Evolutionary conservation across 2,797 vertebrate species (phyloP), one percentile per base, ranked within the genome.

Genomic region (Ciconia nigra): DNA sequence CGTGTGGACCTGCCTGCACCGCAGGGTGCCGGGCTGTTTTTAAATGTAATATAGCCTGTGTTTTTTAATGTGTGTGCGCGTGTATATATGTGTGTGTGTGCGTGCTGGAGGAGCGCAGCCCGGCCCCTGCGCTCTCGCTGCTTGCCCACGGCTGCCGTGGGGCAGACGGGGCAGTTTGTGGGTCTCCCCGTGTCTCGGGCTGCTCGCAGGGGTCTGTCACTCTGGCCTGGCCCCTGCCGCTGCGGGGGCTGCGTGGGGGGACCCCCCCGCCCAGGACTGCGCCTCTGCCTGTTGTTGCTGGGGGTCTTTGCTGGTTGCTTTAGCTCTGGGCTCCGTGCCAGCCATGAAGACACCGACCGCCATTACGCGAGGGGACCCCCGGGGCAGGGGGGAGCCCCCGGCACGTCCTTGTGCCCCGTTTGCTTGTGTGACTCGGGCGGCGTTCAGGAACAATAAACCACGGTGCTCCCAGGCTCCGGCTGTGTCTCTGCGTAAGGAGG

Each of bases 41-140:
- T 95, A 95, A 91, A 7, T 91, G 78, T 92, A 95, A 89, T 52
- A 95, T 90, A 95, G 49, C 25, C 42, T 41, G 61, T 90, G 72
- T 6, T 96, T 92, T 94, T 96, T 83, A 92, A 84, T 18, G 26
- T 61, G 29, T 52, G 7, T 57, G 42, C 62, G 0, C 52, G 20
- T 55, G 6, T 39, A 39, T n/a, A 19, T 31, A 8, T 24, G 12
- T 26, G 25, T 28, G 25, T 14, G 58, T 28, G 37, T 8, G 29
- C 9, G 63, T 16, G 49, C 41, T 26, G 78, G 58, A 35, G 46
- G 55, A 11, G 21, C 18, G 22, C 65, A 37, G 57, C 57, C 0
- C 1, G 26, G 39, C 16, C 39, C 24, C n/a, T 9, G 49, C 2
- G 41, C 12, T 41, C 82, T 21, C 3, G 28, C 47, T 69, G 59